Percentiles rank a stretch among this genome's conserved stretches.
Evolutionary conservation across 2,888 invertebrate species (phyloP).

Genomic region (Geotrupes spiniger): DNA sequence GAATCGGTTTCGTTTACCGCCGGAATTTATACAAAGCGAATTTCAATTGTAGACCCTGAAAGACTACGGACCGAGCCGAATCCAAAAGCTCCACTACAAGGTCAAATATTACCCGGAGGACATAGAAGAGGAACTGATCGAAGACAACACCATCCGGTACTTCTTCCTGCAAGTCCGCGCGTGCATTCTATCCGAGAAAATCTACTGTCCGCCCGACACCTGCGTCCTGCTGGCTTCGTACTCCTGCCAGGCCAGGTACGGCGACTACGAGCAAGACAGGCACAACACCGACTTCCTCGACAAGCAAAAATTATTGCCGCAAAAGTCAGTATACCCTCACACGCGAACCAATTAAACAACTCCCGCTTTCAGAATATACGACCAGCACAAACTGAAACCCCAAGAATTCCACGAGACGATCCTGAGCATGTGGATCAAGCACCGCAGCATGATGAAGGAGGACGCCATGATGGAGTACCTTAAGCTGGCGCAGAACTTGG

Average conservation of each 20-base stretch:
- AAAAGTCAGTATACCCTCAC: constrained; percentile 56
- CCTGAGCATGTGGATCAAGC: constrained; percentile 96
- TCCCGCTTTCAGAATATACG: constrained; percentile 68
- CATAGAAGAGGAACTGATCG: constrained; percentile 96
- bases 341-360: background rate
- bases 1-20: no score
- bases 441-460: constrained; percentile 83
- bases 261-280: constrained; percentile 80
- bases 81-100: constrained; percentile 53
- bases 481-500: constrained; percentile 93
- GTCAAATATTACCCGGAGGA: constrained; percentile 99
- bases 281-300: constrained; percentile 54
- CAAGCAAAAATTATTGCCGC: constrained; percentile 88
- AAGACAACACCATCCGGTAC: constrained; percentile 93
- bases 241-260: constrained; percentile 95
- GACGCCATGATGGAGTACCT: constrained; percentile 99
- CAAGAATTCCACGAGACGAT: constrained; percentile 98
- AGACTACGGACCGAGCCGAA: constrained; percentile 32
- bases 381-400: constrained; percentile 95
- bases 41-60: constrained; percentile 35
- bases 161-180: constrained; percentile 94
- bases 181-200: constrained; percentile 92
- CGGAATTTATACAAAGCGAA: no score
- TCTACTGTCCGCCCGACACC: constrained; percentile 98
- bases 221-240: constrained; percentile 95